Evolutionary conservation across 2,797 vertebrate species (phyloP).

Genomic region (Danio choprae): DNA sequence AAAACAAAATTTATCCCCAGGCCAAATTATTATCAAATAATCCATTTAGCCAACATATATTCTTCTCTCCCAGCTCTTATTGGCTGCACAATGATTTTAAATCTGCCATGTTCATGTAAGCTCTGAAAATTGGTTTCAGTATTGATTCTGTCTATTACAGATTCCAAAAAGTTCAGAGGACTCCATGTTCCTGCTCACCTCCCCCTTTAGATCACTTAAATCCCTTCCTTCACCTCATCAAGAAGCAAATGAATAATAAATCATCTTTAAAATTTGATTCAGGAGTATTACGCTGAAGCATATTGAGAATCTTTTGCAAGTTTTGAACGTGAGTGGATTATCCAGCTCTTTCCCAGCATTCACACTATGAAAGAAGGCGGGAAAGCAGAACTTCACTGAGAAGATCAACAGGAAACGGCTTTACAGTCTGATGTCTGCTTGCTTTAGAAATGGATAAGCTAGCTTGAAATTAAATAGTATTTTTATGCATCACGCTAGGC

Average conservation of each 20-base stretch:
- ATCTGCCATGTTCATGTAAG: background rate
- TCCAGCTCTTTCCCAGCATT: background rate
- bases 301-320: conserved; percentile 40
- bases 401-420: conserved; percentile 1
- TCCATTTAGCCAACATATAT: background rate
- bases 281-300: conserved; percentile 39
- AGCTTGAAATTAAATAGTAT: conserved; percentile 8
- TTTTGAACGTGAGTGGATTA: conserved; percentile 49
- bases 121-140: background rate
- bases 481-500: background rate
- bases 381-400: background rate
- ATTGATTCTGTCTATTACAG: background rate
- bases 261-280: conserved; percentile 60
- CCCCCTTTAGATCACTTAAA: conserved; percentile 31
- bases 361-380: background rate
- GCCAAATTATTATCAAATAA: background rate
- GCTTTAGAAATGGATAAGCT: background rate
- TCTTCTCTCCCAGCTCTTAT: conserved; percentile 8
- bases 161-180: background rate
- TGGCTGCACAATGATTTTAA: background rate
- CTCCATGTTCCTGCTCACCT: background rate
- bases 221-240: conserved; percentile 47
- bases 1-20: no score
- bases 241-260: conserved; percentile 57
- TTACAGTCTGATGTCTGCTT: conserved; percentile 12